phyloP scores from a whole-genome alignment of 2,888 invertebrate species.

The Yponomeuta malinellus region DNA sequence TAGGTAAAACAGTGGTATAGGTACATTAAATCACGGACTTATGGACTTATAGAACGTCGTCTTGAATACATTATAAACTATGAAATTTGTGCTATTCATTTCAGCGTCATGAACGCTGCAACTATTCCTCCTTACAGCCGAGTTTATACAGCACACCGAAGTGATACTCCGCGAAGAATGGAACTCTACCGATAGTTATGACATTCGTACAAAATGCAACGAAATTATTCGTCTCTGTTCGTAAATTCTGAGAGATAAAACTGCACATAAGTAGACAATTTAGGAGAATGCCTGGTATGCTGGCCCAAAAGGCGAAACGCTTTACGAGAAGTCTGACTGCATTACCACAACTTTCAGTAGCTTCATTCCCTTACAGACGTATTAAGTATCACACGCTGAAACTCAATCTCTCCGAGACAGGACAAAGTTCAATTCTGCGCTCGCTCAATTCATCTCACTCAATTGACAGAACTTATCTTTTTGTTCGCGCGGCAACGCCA shows the following conservation, averaged over 20 bases:
- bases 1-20: too few relatives aligned
- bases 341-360: too few relatives aligned
- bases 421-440: background rate
- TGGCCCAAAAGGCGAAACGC: too few relatives aligned
- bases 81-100: background rate
- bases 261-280: too few relatives aligned
- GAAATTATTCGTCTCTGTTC: too few relatives aligned
- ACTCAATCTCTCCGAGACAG: background rate
- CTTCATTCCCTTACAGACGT: background rate
- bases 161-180: too few relatives aligned
- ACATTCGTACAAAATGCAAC: too few relatives aligned
- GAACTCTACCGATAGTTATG: too few relatives aligned
- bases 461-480: constrained; percentile 51
- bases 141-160: background rate
- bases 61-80: background rate
- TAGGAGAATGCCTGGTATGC: too few relatives aligned
- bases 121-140: background rate
- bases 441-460: constrained; percentile 34
- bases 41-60: constrained; percentile 18
- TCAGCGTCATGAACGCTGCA: background rate
- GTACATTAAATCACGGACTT: too few relatives aligned
- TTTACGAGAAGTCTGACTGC: too few relatives aligned
- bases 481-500: constrained; percentile 48
- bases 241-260: too few relatives aligned
- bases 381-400: background rate